Evolutionary conservation across 2,113 vertebrate genomes (phyloP).

Genomic region (Otolemur garnettii): DNA sequence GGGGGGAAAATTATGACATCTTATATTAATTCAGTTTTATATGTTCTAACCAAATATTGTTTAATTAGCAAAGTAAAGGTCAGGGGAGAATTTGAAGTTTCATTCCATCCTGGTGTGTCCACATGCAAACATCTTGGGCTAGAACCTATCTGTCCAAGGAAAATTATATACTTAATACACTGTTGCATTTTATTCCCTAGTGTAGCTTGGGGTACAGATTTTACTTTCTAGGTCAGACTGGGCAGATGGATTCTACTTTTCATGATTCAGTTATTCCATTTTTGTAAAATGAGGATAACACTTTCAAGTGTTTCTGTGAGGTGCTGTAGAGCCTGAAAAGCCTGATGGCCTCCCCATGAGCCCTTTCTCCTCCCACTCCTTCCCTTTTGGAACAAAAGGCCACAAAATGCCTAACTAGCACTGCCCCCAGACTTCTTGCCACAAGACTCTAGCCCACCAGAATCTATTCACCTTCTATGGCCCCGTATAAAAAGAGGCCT

Average conservation of each 20-base stretch:
- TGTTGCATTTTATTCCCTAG: background rate
- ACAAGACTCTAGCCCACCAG: too few relatives aligned
- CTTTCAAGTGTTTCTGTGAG: background rate
- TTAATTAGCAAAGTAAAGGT: slow-evolving; percentile 20
- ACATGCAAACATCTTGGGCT: background rate
- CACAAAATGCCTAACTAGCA: too few relatives aligned
- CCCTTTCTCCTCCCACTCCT: too few relatives aligned
- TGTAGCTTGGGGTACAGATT: background rate
- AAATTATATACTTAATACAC: background rate
- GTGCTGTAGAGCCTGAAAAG: background rate
- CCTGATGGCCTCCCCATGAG: too few relatives aligned
- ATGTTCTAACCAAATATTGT: slow-evolving; percentile 34
- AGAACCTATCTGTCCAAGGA: background rate
- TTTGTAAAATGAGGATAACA: slow-evolving; percentile 7
- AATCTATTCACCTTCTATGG: too few relatives aligned
- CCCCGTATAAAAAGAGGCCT: too few relatives aligned
- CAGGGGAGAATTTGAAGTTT: background rate
- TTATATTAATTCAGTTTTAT: background rate
- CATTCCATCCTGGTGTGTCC: background rate
- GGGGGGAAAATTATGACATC: background rate
- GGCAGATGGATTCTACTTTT: background rate
- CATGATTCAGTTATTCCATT: background rate
- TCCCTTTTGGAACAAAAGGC: too few relatives aligned
- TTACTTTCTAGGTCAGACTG: background rate
- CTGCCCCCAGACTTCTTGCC: too few relatives aligned